Conservation (phyloP, 2,113 vertebrate species). For the Ellobius talpinus region DNA sequence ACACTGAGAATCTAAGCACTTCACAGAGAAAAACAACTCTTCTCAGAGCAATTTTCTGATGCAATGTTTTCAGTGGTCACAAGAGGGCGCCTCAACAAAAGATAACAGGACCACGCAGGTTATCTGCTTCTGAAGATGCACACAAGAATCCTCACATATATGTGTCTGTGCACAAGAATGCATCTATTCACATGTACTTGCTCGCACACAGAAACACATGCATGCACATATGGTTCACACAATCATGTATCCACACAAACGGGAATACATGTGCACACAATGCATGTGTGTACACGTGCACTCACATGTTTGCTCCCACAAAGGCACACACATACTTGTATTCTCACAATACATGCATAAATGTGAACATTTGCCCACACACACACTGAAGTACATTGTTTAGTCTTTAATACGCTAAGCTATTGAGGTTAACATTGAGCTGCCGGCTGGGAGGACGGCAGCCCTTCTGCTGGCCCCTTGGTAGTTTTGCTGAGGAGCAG, state of each 20-base stretch:
- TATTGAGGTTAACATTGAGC: not conserved
- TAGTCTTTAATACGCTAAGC: not conserved
- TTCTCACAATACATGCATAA: too few species aligned
- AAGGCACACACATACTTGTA: not conserved
- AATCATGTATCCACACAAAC: not conserved
- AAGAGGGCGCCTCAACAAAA: slow-evolving; percentile 85
- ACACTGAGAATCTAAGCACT: not conserved
- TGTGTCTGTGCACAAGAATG: not conserved
- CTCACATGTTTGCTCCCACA: not conserved
- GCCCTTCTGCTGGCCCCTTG: fast-evolving
- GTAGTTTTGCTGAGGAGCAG: not conserved
- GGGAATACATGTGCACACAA: not conserved
- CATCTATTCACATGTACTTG: not conserved
- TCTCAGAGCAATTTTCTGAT: not conserved
- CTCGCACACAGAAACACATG: not conserved
- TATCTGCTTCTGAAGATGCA: fast-evolving
- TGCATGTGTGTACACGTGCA: not conserved
- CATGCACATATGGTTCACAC: not conserved
- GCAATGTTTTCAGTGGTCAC: slow-evolving; percentile 80
- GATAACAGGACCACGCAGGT: not conserved
- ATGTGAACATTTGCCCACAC: too few species aligned
- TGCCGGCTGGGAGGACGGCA: not conserved
- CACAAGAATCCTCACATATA: fast-evolving
- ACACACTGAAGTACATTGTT: fast-evolving
- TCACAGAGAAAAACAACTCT: fast-evolving